A percentile compares a stretch with the other conserved stretches of the same genome.
Evolutionary conservation across 2,113 vertebrate genomes (phyloP).

Genomic region (Erythrocercus mccallii): DNA sequence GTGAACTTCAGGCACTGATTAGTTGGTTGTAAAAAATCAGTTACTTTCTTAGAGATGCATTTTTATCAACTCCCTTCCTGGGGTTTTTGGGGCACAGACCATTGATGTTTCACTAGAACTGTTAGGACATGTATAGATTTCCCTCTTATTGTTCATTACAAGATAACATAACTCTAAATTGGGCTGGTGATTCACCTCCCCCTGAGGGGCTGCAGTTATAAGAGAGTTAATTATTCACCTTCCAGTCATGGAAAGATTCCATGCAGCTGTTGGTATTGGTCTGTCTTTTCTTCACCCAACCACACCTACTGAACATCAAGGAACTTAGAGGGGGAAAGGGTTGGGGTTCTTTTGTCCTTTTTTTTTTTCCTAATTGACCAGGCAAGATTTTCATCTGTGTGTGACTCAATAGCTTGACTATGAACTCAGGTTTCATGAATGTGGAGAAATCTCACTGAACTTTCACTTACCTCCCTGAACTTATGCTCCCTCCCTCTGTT

Average conservation of each 20-base stretch:
- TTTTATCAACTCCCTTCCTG: constrained; percentile 48
- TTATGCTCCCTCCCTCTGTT: constrained; percentile 11
- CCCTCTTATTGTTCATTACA: constrained; percentile 67
- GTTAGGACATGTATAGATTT: constrained; percentile 71
- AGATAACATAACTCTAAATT: constrained; percentile 66
- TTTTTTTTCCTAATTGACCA: background rate
- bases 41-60: constrained; percentile 31
- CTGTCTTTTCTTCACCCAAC: constrained; percentile 43
- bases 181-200: constrained; percentile 67
- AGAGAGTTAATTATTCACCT: constrained; percentile 60
- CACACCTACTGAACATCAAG: constrained; percentile 57
- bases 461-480: constrained; percentile 40
- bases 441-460: constrained; percentile 40
- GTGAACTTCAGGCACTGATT: background rate
- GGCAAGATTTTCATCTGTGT: background rate
- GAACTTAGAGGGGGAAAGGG: background rate
- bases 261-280: constrained; percentile 60
- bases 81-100: constrained; percentile 60
- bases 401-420: constrained; percentile 21
- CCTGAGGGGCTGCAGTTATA: constrained; percentile 56
- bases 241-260: constrained; percentile 64
- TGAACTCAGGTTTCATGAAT: constrained; percentile 39
- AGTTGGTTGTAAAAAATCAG: background rate
- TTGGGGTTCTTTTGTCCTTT: background rate
- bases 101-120: constrained; percentile 47